A percentile compares a stretch with the other conserved stretches of the same genome.
Evolutionary conservation across 1,140 invertebrate species (phyloP).

Genomic region (Ptiloglossa arizonensis): DNA sequence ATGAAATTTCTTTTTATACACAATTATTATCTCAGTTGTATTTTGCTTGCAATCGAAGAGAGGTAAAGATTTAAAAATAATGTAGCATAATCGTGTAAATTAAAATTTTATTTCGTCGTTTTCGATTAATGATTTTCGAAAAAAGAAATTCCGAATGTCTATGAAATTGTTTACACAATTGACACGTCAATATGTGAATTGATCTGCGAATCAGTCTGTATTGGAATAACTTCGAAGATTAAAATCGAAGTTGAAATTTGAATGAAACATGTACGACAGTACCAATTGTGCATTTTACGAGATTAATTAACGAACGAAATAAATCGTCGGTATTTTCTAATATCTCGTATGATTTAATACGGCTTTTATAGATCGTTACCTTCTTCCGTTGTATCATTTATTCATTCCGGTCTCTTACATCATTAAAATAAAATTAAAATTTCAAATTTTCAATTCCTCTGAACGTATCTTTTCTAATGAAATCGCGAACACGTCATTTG

Average conservation of each 20-base stretch:
- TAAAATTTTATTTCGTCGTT: too few relatives aligned
- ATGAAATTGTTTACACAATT: background rate
- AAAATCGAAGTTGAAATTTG: background rate
- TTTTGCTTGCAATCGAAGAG: too few relatives aligned
- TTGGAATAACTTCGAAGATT: background rate
- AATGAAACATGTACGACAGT: background rate
- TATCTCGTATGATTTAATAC: background rate
- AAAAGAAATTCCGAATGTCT: too few relatives aligned
- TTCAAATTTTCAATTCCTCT: background rate
- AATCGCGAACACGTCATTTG: conserved; percentile 18
- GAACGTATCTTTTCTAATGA: background rate
- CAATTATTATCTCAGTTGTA: too few relatives aligned
- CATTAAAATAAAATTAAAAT: background rate
- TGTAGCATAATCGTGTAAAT: too few relatives aligned
- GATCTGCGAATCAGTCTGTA: background rate
- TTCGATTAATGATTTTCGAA: too few relatives aligned
- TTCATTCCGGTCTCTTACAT: background rate
- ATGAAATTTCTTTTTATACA: too few relatives aligned
- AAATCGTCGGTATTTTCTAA: background rate
- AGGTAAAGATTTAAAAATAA: too few relatives aligned
- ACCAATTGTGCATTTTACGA: conserved; percentile 5
- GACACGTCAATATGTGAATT: background rate
- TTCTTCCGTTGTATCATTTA: background rate
- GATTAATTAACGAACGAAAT: background rate
- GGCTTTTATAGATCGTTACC: background rate